Evolutionary conservation across 2,113 vertebrate species (phyloP).

Genomic region (Malurus melanocephalus): DNA sequence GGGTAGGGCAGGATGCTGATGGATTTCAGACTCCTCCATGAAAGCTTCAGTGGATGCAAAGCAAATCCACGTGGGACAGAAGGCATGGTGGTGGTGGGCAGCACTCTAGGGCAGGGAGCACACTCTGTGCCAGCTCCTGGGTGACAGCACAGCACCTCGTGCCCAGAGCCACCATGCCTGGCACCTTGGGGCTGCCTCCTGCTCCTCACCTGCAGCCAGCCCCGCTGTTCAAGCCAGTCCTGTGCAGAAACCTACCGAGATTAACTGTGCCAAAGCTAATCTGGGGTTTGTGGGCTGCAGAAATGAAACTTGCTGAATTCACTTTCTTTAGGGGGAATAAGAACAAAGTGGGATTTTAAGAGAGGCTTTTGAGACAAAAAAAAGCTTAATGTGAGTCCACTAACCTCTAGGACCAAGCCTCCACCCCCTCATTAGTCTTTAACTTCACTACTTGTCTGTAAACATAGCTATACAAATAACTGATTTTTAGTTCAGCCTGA

Average conservation of each 20-base stretch:
- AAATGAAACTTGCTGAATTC: neutral
- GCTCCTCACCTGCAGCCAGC: neutral
- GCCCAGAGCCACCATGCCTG: neutral
- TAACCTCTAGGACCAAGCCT: constrained; percentile 13
- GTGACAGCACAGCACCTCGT: neutral
- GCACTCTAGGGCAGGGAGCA: neutral
- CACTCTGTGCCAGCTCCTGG: fast-evolving
- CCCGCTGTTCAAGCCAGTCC: neutral
- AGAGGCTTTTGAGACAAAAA: constrained; percentile 22
- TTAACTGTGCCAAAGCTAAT: neutral
- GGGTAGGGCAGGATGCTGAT: neutral
- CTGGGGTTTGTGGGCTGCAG: neutral
- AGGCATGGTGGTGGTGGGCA: neutral
- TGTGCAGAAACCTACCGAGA: neutral
- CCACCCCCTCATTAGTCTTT: neutral
- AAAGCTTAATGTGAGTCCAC: neutral
- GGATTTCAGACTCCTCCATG: neutral
- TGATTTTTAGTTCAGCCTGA: constrained; percentile 6
- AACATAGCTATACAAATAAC: constrained; percentile 10
- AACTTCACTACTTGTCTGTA: neutral
- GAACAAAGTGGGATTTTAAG: neutral
- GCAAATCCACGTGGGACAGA: neutral
- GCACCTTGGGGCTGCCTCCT: neutral
- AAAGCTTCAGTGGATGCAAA: neutral
- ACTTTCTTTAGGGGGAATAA: neutral